Conservation (phyloP, 2,888 invertebrate species). For the Tineola bisselliella region DNA sequence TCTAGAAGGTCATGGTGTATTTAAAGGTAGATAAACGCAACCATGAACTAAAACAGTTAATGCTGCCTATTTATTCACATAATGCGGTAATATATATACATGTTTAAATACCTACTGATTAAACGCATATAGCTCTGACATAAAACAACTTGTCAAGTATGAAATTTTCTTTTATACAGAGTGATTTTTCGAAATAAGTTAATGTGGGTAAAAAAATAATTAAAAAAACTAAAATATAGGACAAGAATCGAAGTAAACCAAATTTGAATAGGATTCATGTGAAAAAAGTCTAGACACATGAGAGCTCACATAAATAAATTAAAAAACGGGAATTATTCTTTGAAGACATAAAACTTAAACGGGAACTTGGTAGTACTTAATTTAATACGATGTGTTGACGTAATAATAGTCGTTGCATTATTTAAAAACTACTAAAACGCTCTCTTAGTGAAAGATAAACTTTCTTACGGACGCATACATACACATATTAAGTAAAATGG, state of each 20-base stretch:
- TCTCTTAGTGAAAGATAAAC: constrained; percentile 1
- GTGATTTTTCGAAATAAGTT: no score
- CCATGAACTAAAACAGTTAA: constrained; percentile 10
- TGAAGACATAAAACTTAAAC: neutral
- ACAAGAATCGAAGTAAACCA: no score
- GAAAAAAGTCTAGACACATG: no score
- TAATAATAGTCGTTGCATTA: neutral
- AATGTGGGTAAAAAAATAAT: no score
- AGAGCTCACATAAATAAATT: no score
- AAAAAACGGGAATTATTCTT: no score
- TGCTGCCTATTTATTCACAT: neutral
- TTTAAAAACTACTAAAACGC: neutral
- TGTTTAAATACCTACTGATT: no score
- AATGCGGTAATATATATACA: neutral
- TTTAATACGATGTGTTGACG: neutral
- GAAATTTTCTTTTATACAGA: no score
- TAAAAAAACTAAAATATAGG: no score
- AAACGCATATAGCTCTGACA: no score
- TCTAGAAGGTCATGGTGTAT: constrained; percentile 48
- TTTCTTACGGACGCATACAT: neutral
- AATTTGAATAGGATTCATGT: no score
- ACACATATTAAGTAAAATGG: neutral
- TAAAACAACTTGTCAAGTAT: no score
- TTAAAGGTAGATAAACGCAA: constrained; percentile 21
- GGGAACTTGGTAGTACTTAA: neutral